Evolutionary conservation across 2,113 vertebrate species (phyloP).

Genomic region (Nycticorax nycticorax): DNA sequence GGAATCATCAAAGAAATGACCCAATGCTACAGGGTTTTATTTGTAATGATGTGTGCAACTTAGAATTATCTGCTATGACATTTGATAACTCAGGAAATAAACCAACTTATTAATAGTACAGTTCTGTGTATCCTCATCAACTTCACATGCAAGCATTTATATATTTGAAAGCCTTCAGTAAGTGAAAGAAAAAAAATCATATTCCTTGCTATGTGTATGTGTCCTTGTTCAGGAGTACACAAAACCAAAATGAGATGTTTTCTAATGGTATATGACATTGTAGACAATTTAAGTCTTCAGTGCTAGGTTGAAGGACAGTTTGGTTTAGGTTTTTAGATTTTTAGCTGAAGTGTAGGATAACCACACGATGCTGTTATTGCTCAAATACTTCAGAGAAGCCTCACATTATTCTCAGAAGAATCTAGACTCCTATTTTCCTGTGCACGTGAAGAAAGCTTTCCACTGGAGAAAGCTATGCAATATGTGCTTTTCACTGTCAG

Average conservation of each 20-base stretch:
- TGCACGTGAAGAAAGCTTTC: neutral
- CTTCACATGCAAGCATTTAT: neutral
- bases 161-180: neutral
- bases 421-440: neutral
- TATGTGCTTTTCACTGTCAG: neutral
- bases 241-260: neutral
- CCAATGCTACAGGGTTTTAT: neutral
- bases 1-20: neutral
- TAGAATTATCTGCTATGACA: conserved; percentile 3
- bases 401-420: neutral
- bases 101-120: neutral
- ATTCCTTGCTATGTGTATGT: neutral
- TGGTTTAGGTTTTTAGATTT: neutral
- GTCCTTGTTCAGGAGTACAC: neutral
- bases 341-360: neutral
- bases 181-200: neutral
- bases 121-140: neutral
- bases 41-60: neutral
- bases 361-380: neutral
- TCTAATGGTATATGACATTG: neutral
- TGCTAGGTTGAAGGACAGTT: neutral
- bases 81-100: conserved; percentile 52
- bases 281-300: neutral
- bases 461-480: neutral
- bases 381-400: neutral